A percentile compares a stretch with the other conserved stretches of the same genome.
These are phyloP conservation scores for Euproctis similis DNA, from an alignment of 2,888 invertebrate species.

Conservation along the genomic window DNA sequence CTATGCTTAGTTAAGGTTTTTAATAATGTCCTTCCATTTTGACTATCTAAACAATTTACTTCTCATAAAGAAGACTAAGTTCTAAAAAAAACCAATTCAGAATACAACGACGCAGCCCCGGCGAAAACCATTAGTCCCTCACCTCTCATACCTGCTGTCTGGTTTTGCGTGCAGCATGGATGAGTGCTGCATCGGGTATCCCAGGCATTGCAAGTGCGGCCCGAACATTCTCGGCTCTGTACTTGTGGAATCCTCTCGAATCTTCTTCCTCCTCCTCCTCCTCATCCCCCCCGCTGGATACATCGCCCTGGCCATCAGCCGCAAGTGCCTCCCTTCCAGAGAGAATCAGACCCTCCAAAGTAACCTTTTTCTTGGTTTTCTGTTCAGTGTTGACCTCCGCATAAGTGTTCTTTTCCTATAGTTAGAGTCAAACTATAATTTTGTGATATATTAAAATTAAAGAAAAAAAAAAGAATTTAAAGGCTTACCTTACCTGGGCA, in stretches of 20 bases:
- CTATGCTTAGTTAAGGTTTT: no score
- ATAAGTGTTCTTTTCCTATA: conserved; percentile 37
- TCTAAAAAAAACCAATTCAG: not conserved
- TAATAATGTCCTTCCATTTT: no score
- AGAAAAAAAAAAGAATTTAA: not conserved
- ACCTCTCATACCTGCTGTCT: conserved; percentile 89
- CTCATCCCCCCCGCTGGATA: conserved; percentile 48
- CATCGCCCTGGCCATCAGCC: conserved; percentile 82
- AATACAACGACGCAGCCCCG: conserved; percentile 10
- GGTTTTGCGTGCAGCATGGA: conserved; percentile 96
- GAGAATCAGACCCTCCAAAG: conserved; percentile 78
- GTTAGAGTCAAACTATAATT: conserved; percentile 18
- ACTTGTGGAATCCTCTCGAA: conserved; percentile 62
- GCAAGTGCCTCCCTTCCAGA: conserved; percentile 89
- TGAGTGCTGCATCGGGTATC: conserved; percentile 98
- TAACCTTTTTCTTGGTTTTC: conserved; percentile 53
- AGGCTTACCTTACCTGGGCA: conserved; percentile 2
- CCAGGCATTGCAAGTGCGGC: conserved; percentile 88
- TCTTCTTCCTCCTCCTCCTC: conserved; percentile 65
- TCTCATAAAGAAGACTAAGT: no score
- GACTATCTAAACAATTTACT: no score
- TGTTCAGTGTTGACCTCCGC: conserved; percentile 25
- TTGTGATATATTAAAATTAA: conserved; percentile 2
- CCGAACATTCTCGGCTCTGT: conserved; percentile 82
- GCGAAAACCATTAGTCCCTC: conserved; percentile 80